Conservation (phyloP, 2,797 vertebrate species). For the Microtus agrestis region DNA sequence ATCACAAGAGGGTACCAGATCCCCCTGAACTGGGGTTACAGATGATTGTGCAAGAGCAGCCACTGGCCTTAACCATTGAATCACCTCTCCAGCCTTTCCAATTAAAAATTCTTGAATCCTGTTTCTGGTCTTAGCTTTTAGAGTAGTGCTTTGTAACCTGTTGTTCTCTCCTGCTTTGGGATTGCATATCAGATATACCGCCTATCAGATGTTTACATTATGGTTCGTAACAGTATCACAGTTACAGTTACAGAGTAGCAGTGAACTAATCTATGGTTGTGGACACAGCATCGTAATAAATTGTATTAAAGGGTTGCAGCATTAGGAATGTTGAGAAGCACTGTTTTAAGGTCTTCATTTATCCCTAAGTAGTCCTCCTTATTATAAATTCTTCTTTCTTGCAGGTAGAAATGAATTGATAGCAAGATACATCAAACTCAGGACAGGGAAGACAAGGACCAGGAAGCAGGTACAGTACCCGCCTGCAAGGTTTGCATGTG, state of each 20-base stretch:
- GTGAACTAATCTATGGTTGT: background rate
- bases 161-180: background rate
- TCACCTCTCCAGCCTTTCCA: background rate
- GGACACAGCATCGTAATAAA: no score
- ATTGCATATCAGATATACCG: background rate
- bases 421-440: constrained; percentile 99
- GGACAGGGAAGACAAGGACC: constrained; percentile 99
- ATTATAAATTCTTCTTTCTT: constrained; percentile 86
- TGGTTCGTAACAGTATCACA: background rate
- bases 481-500: constrained; percentile 85
- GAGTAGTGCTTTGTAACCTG: background rate
- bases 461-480: constrained; percentile 97
- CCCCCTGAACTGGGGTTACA: background rate
- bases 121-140: background rate
- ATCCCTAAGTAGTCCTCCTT: constrained; percentile 61
- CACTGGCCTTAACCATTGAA: no score
- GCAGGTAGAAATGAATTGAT: constrained; percentile 99
- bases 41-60: background rate
- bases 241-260: background rate
- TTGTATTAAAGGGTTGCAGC: background rate
- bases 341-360: background rate
- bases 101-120: background rate
- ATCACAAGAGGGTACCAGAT: background rate
- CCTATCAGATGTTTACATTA: background rate
- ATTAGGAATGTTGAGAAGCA: background rate